A percentile compares a stretch with the other conserved stretches of the same genome.
Evolutionary conservation across 2,113 vertebrate species (phyloP).

Genomic region (Phodopus roborovskii): DNA sequence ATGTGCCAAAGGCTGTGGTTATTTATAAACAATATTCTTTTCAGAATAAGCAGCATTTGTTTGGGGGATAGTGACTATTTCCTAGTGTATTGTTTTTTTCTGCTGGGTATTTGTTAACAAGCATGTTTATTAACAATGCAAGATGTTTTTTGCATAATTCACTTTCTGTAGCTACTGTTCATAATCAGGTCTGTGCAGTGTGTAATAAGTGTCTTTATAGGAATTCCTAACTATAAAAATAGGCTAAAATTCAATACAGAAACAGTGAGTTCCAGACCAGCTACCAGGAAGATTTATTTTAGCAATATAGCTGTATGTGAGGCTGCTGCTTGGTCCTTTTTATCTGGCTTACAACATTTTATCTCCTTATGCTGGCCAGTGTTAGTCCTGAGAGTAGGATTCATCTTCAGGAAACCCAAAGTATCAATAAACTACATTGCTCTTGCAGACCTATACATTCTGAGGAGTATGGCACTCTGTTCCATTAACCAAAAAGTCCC

Average conservation of each 20-base stretch:
- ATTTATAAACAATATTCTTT: constrained; percentile 64
- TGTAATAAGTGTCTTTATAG: constrained; percentile 71
- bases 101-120: constrained; percentile 70
- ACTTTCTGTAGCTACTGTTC: constrained; percentile 62
- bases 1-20: not conserved
- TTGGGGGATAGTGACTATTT: constrained; percentile 26
- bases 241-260: constrained; percentile 71
- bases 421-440: constrained; percentile 72
- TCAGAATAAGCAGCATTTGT: constrained; percentile 58
- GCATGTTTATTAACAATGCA: constrained; percentile 67
- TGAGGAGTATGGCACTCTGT: not conserved
- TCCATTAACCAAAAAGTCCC: not conserved
- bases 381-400: constrained; percentile 78
- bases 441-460: not conserved
- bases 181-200: constrained; percentile 59
- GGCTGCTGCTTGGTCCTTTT: constrained; percentile 74
- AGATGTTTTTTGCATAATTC: constrained; percentile 68
- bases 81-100: constrained; percentile 62
- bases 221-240: constrained; percentile 69
- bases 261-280: constrained; percentile 62
- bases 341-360: constrained; percentile 78
- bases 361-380: constrained; percentile 68
- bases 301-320: constrained; percentile 75
- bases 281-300: constrained; percentile 81
- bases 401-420: constrained; percentile 67